These are phyloP conservation scores for Paradoxurus hermaphroditus DNA, from an alignment of 2,113 vertebrate genomes.

Conservation along the genomic window DNA sequence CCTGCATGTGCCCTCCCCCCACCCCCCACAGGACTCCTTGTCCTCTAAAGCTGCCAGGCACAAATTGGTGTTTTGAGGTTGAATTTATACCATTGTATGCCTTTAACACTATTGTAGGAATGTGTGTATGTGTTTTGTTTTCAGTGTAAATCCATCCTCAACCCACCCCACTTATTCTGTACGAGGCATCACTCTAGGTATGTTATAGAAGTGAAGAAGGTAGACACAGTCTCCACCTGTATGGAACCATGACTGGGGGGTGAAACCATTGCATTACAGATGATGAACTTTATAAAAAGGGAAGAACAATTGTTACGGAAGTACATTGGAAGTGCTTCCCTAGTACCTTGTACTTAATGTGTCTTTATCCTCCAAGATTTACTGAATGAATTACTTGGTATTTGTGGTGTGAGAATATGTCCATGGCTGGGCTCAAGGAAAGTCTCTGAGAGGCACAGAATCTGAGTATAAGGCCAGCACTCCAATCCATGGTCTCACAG, in stretches of 20 bases:
- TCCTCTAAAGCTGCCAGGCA: background rate
- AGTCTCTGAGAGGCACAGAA: background rate
- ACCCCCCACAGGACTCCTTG: no score
- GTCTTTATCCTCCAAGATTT: background rate
- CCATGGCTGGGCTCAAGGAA: background rate
- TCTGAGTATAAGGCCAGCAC: background rate
- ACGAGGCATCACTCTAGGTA: background rate
- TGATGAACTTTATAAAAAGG: background rate
- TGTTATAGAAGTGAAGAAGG: background rate
- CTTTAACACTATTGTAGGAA: background rate
- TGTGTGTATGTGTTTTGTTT: background rate
- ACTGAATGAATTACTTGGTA: background rate
- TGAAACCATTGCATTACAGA: background rate
- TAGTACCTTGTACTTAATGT: background rate
- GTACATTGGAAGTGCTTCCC: background rate
- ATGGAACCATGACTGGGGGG: background rate
- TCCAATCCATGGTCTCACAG: background rate
- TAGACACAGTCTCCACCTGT: background rate
- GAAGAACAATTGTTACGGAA: background rate
- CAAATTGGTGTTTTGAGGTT: background rate
- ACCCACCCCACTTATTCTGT: background rate
- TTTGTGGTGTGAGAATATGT: background rate
- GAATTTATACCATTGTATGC: background rate
- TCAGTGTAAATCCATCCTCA: background rate
- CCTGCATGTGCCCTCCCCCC: accelerated